Base-by-base conservation (phyloP, 2,888 invertebrate genomes). In the Therioaphis trifolii region DNA sequence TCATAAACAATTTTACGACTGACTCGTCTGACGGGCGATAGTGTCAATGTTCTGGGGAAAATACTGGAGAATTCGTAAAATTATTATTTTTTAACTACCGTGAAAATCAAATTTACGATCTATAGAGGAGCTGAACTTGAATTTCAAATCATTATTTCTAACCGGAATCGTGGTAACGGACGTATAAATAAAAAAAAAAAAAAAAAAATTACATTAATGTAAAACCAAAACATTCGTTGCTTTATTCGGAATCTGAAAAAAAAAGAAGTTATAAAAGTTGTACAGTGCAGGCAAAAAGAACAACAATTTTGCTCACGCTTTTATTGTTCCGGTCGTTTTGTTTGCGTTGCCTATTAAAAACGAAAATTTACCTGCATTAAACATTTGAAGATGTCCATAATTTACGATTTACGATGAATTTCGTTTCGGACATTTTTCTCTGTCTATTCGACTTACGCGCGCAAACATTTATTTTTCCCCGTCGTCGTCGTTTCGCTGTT, bases 361-460 rank as follows among this genome's bases (percentile, higher is more conserved):
- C 15, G 9, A 52, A 55, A 52, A 55, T 71, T 27, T n/a, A 74
- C 40, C 14, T n/a, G 55, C 29, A 35, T 2, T n/a, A n/a, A 74
- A 14, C 35, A 40, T 55, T 21, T n/a, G 21, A 74, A 74, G 72
- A 55, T n/a, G n/a, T 52, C 29, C 49, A 72, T 72, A 72, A 52
- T 55, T 74, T 18, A 55, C 52, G 35, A 4, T 74, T 74, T 55
- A 40, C 21, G 40, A 55, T 55, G 55, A 74, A 21, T 74, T 74
- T 74, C 55, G 55, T 74, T 74, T 40, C 9, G 40, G 18, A 21
- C 52, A 55, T 74, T 35, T 74, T 21, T 35, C 55, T 71, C 9
- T 9, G 21, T 40, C 21, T 55, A 15, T 74, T 55, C 24, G 55
- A 72, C 72, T 52, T 49, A 5, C 18, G 35, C 24, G 1, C 5